Evolutionary conservation across 1,140 invertebrate species (phyloP).

Genomic region (Stratiolaelaps scimitus): DNA sequence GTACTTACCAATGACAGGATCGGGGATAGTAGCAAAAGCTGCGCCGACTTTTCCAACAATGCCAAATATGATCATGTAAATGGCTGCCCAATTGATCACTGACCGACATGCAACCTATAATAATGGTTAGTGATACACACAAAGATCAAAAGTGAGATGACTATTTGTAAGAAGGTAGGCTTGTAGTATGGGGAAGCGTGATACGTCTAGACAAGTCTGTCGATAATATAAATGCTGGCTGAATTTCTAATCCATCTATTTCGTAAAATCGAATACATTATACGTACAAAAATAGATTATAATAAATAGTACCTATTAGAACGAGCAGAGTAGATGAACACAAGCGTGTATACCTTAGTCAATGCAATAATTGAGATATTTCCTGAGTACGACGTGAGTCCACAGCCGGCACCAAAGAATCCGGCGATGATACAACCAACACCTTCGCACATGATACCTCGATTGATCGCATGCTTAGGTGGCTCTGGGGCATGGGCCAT

Average conservation of each 20-base stretch:
- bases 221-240: no score
- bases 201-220: no score
- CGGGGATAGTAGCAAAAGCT: constrained; percentile 70
- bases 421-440: constrained; percentile 68
- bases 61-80: constrained; percentile 64
- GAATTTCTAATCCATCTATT: no score
- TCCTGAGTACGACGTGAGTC: constrained; percentile 71
- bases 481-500: constrained; percentile 57
- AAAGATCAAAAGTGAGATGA: no score
- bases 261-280: no score
- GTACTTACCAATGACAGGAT: constrained; percentile 70
- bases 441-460: constrained; percentile 68
- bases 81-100: constrained; percentile 64
- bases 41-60: constrained; percentile 67
- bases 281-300: constrained; percentile 17
- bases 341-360: constrained; percentile 43
- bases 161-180: constrained; percentile 24
- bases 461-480: constrained; percentile 67
- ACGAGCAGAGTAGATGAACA: background rate
- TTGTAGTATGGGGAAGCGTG: no score
- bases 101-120: constrained; percentile 61
- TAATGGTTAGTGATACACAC: no score
- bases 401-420: constrained; percentile 63
- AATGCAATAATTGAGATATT: constrained; percentile 74
- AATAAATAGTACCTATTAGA: constrained; percentile 6